Base-by-base conservation (phyloP, 2,113 vertebrate species). In the Scatophagus argus region DNA sequence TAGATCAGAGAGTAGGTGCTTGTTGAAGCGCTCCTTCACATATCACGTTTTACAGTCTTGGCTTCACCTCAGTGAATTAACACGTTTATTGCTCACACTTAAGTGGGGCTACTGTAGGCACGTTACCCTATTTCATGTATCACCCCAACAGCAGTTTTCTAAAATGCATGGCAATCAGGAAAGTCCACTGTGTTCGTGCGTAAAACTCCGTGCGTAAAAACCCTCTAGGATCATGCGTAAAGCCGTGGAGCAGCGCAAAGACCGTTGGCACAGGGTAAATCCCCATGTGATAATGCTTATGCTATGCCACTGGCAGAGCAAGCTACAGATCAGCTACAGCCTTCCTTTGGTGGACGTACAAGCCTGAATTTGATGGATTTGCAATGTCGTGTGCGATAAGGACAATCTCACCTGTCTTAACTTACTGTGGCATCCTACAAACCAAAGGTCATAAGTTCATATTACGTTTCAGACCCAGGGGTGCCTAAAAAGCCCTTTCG, bases 361-460 rank as follows among this genome's bases (percentile, higher is more conserved):
- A 54, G 29, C 19, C 56, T 46, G 27, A 44, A 69, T 79, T 52
- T 66, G 78, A 36, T 51, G 31, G 34, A 16, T 70, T 56, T 60
- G 8, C 41, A 63, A 23, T 47, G 61, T 29, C 59, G 55, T 36
- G 46, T 16, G 51, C 21, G 44, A 70, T 36, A 23, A 46, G 25
- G 14, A 56, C 21, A 62, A 41, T 68, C 29, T 75, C 66, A 81
- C 66, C 60, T 84, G 77, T 82, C 84, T 59, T 54, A 89, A 84
- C 87, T 94, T 92, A 93, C 93, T 92, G 65, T 88, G 88, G 89
- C 89, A 85, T 68, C 80, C 83, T 86, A 88, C 93, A 94, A 94
- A 93, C 90, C 93, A 95, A 88, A 94, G 96, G 96, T 96, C 95
- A 96, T 90, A 94, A 96, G 96, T 96, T 96, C 96, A 96, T 87